A percentile compares a stretch with the other conserved stretches of the same genome.
phyloP scores from a whole-genome alignment of 2,888 invertebrate genomes.

The Ditylenchus weischeri region DNA sequence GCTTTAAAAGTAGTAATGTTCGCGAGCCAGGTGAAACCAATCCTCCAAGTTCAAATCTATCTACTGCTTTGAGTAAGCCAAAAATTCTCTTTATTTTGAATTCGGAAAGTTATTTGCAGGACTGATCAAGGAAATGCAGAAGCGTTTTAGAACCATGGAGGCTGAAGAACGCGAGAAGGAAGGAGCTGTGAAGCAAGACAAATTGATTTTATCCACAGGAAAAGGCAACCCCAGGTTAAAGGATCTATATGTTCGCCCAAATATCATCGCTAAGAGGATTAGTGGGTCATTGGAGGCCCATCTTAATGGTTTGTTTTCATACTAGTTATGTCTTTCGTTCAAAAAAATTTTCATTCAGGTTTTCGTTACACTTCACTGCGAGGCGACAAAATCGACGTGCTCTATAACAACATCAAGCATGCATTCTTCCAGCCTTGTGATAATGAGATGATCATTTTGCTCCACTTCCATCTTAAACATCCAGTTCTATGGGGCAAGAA shows the following conservation, averaged over 20 bases:
- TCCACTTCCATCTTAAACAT: slow-evolving; percentile 97
- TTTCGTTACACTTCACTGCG: slow-evolving; percentile 92
- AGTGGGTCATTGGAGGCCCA: slow-evolving; percentile 83
- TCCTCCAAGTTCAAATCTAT: slow-evolving; percentile 89
- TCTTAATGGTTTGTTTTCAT: slow-evolving; percentile 70
- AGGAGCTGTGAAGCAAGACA: slow-evolving; percentile 94
- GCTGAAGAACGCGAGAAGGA: slow-evolving; percentile 98
- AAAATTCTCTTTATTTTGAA: too few species aligned
- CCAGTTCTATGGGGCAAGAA: slow-evolving; percentile 99
- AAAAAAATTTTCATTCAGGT: slow-evolving; percentile 54
- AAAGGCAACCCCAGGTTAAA: slow-evolving; percentile 86
- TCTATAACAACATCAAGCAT: slow-evolving; percentile 98
- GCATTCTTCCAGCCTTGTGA: slow-evolving; percentile 90
- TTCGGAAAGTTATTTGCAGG: slow-evolving; percentile 59
- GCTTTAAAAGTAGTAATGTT: slow-evolving; percentile 91
- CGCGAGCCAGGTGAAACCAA: slow-evolving; percentile 93
- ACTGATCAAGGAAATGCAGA: slow-evolving; percentile 96
- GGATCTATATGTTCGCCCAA: slow-evolving; percentile 83
- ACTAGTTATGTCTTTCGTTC: too few species aligned
- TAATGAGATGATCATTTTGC: slow-evolving; percentile 96
- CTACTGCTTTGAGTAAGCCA: slow-evolving; percentile 75
- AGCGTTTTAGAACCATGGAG: slow-evolving; percentile 94
- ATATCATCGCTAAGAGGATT: slow-evolving; percentile 76
- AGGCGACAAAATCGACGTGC: slow-evolving; percentile 97
- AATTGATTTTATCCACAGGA: slow-evolving; percentile 77